Percentiles rank a stretch among this genome's conserved stretches.
Conservation (phyloP, 2,888 invertebrate species). For the Pristionchus japonicus region DNA sequence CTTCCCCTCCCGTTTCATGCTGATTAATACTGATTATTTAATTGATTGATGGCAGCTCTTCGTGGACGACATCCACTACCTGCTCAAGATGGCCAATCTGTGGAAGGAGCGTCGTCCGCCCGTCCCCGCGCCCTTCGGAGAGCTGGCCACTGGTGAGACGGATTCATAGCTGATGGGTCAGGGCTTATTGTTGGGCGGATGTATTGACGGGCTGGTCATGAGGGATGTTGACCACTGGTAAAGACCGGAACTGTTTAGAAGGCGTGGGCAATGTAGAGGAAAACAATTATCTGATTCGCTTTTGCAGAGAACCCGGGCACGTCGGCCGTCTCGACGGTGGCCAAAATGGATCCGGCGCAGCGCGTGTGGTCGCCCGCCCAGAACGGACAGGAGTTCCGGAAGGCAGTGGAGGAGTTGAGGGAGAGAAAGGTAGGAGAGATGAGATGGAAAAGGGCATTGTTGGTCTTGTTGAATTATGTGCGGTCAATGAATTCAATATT, state of each 20-base stretch:
- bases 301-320: constrained; percentile 9
- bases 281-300: background rate
- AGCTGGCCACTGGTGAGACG: constrained; percentile 76
- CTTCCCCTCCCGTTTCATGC: no score
- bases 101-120: constrained; percentile 92
- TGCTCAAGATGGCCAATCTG: constrained; percentile 92
- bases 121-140: constrained; percentile 81
- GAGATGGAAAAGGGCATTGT: no score
- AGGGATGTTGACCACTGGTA: no score
- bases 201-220: no score
- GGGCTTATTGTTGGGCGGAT: no score
- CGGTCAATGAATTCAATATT: no score
- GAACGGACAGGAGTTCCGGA: constrained; percentile 77
- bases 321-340: background rate
- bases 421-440: constrained; percentile 56
- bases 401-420: constrained; percentile 61
- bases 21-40: no score
- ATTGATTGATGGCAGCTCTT: constrained; percentile 86
- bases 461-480: no score
- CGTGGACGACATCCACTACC: constrained; percentile 92
- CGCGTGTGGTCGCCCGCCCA: constrained; percentile 52
- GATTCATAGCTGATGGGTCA: no score
- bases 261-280: no score
- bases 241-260: no score
- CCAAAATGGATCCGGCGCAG: constrained; percentile 30